Base-by-base conservation (phyloP, 1,140 invertebrate genomes). In the Xylocopa sonorina region DNA sequence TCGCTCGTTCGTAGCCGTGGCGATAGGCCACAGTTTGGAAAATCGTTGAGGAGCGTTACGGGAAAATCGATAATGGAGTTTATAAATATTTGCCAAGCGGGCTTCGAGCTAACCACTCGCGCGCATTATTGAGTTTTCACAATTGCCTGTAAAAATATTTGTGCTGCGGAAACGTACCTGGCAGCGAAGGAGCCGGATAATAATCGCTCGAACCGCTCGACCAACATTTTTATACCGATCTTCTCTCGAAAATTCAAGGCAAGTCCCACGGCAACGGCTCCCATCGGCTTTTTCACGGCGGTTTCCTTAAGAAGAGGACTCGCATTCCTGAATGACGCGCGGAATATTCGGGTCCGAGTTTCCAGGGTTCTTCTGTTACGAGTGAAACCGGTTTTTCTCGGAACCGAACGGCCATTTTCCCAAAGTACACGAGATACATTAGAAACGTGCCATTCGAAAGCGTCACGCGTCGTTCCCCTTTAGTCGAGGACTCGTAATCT, bases 351-450 rank as follows among this genome's bases (percentile, higher is more conserved):
- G 46, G 51, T 6, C 27, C 24, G 12, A 34, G 24, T 38, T 48
- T 43, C 27, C 38, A 38, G 41, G 18, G 12, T 48, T 66, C 21
- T 38, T 50, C 43, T 57, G n/a, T 55, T 41, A 50, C n/a, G 16
- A 68, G 34, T 24, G 12, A 80, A 80, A 76, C 63, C 78, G 38
- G 62, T 75, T 80, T 75, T 80, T 46, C 78, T 60, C 41, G 6
- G 38, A 67, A 51, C n/a, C 9, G 41, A 71, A 41, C 34, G 46
- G 34, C 32, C 55, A 50, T 53, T 80, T 80, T 80, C 38, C 72
- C 78, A 80, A 57, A 51, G 57, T 18, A 6, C 29, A 16, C 38
- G 1, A 0, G 5, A 0, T 6, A 18, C 10, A n/a, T 74, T 38
- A 27, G 29, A 55, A 10, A 6, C 4, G 27, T 0, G 3, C 5